phyloP scores from a whole-genome alignment of 2,888 invertebrate genomes.

The Latheticus oryzae region DNA sequence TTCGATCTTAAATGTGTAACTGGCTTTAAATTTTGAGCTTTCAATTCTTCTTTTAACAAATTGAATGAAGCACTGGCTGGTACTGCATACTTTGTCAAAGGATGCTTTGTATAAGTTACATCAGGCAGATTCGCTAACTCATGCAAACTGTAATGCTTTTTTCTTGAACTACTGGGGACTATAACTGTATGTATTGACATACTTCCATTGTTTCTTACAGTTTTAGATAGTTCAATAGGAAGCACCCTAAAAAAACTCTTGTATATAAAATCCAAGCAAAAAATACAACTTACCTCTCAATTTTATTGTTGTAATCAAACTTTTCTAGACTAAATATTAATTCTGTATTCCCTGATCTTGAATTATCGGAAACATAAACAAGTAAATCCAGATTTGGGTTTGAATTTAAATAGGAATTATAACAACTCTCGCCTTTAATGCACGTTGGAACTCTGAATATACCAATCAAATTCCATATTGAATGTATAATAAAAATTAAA shows the following conservation, averaged over 20 bases:
- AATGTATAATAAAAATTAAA: conserved; percentile 76
- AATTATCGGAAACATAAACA: conserved; percentile 74
- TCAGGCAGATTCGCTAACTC: conserved; percentile 72
- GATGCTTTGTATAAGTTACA: conserved; percentile 72
- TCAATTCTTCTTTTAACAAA: conserved; percentile 70
- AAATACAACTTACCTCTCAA: conserved; percentile 67
- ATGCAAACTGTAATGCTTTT: conserved; percentile 69
- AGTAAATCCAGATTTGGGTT: conserved; percentile 78
- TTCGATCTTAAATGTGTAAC: conserved; percentile 81
- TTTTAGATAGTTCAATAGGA: conserved; percentile 76
- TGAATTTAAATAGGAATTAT: conserved; percentile 75
- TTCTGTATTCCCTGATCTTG: conserved; percentile 69
- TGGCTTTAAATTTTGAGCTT: conserved; percentile 65
- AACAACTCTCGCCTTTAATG: conserved; percentile 73
- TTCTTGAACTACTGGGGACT: conserved; percentile 70
- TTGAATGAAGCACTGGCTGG: conserved; percentile 83
- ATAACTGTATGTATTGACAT: conserved; percentile 82
- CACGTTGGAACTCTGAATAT: conserved; percentile 80
- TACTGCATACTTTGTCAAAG: conserved; percentile 78
- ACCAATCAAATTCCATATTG: conserved; percentile 80
- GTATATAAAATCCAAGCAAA: too few species aligned
- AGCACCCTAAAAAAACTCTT: conserved; percentile 70
- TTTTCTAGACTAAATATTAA: conserved; percentile 72
- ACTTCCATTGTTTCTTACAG: conserved; percentile 86
- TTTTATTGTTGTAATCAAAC: conserved; percentile 74